A percentile compares a stretch with the other conserved stretches of the same genome.
phyloP scores from a whole-genome alignment of 2,888 invertebrate genomes.

The Siphlonurus alternatus region DNA sequence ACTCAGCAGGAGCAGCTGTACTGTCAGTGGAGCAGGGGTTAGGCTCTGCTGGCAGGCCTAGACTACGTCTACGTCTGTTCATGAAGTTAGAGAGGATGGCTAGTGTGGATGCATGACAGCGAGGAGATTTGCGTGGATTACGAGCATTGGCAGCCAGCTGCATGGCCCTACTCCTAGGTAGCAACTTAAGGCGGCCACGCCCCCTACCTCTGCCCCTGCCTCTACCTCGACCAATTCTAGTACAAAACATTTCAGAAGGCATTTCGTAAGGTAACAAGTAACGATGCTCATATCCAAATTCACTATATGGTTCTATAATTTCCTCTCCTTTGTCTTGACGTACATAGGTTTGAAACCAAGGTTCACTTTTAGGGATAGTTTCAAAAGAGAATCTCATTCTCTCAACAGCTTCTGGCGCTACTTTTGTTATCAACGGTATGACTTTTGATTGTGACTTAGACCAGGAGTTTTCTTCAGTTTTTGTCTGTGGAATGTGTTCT shows the following conservation, averaged over 20 bases:
- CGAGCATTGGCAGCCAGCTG: slow-evolving; percentile 23
- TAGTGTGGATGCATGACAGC: slow-evolving; percentile 75
- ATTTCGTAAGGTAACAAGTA: slow-evolving; percentile 57
- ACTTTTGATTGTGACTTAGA: neutral
- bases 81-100: slow-evolving; percentile 42
- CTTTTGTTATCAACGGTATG: too few relatives aligned
- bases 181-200: slow-evolving; percentile 7
- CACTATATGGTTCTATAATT: slow-evolving; percentile 36
- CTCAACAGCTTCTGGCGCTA: slow-evolving; percentile 26
- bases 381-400: slow-evolving; percentile 59
- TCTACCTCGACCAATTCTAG: slow-evolving; percentile 13
- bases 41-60: neutral
- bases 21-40: neutral
- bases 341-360: slow-evolving; percentile 63
- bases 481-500: slow-evolving; percentile 16
- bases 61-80: slow-evolving; percentile 1
- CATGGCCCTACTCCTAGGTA: slow-evolving; percentile 14
- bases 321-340: slow-evolving; percentile 53
- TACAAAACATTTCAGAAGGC: slow-evolving; percentile 15
- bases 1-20: neutral
- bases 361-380: slow-evolving; percentile 49
- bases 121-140: slow-evolving; percentile 64
- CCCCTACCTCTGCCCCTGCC: slow-evolving; percentile 16
- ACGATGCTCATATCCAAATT: slow-evolving; percentile 38
- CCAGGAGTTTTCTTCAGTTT: neutral